These are phyloP conservation scores for Tuta absoluta DNA, from an alignment of 2,888 invertebrate species.

Conservation along the genomic window DNA sequence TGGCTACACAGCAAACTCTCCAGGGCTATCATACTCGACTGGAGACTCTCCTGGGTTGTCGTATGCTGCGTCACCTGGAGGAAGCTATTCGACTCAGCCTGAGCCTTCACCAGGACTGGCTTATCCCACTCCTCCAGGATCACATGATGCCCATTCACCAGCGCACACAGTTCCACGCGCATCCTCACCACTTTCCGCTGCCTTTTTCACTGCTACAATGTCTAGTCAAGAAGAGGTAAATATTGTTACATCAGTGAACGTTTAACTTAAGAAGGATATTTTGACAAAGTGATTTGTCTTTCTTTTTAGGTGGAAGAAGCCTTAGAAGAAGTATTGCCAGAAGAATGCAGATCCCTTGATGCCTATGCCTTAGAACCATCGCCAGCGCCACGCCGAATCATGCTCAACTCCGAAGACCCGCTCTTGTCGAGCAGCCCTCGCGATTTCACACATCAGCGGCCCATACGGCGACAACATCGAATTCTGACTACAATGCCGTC, in stretches of 20 bases:
- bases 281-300: conserved; percentile 18
- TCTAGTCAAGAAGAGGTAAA: conserved; percentile 89
- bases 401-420: conserved; percentile 94
- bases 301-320: conserved; percentile 88
- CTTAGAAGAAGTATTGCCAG: conserved; percentile 90
- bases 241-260: neutral
- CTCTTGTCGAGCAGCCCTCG: conserved; percentile 91
- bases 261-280: neutral
- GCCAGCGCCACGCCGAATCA: conserved; percentile 89
- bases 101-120: conserved; percentile 86
- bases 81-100: conserved; percentile 69
- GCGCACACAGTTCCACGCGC: conserved; percentile 84
- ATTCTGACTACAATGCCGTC: conserved; percentile 50
- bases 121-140: conserved; percentile 94
- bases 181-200: conserved; percentile 90
- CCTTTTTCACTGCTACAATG: conserved; percentile 91
- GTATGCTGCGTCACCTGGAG: conserved; percentile 69
- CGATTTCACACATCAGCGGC: conserved; percentile 83
- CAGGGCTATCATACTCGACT: conserved; percentile 90
- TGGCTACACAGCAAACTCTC: conserved; percentile 73
- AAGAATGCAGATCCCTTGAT: conserved; percentile 84
- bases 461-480: conserved; percentile 60
- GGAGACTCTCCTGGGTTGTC: conserved; percentile 72
- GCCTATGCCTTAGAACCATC: conserved; percentile 84
- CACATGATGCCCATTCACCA: conserved; percentile 90